A percentile compares a stretch with the other conserved stretches of the same genome.
Evolutionary conservation across 1,140 invertebrate genomes (phyloP).

Genomic region (Drosophila tristis): DNA sequence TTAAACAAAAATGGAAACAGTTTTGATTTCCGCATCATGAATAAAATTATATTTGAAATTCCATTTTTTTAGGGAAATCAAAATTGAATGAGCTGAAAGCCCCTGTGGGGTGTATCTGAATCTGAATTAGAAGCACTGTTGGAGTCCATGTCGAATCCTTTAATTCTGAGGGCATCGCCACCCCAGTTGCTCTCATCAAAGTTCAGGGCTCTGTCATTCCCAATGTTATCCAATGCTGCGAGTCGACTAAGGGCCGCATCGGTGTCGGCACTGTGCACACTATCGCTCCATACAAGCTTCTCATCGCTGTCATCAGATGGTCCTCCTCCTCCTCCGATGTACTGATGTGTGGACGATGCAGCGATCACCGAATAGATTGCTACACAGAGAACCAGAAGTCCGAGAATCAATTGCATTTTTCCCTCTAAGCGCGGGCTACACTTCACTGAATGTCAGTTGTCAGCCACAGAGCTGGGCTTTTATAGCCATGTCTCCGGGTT

Average conservation of each 20-base stretch:
- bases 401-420: conserved; percentile 35
- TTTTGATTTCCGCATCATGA: conserved; percentile 13
- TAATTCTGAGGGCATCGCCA: not conserved
- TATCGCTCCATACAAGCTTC: not conserved
- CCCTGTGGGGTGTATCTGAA: not conserved
- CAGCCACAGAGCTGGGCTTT: conserved; percentile 13
- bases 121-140: not conserved
- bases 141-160: conserved; percentile 16
- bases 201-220: not conserved
- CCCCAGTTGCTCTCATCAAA: conserved; percentile 16
- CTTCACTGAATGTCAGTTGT: conserved; percentile 34
- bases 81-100: conserved; percentile 10
- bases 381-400: conserved; percentile 28
- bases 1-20: conserved; percentile 7
- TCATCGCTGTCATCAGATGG: not conserved
- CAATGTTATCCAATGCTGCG: conserved; percentile 14
- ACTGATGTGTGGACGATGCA: conserved; percentile 17
- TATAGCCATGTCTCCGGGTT: conserved; percentile 31
- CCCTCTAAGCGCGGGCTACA: conserved; percentile 1
- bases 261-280: conserved; percentile 10
- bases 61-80: not conserved
- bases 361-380: conserved; percentile 22
- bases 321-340: conserved; percentile 6
- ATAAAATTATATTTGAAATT: not conserved
- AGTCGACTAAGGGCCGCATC: conserved; percentile 21